phyloP scores from a whole-genome alignment of 2,888 invertebrate species.

The Lamproptera curius region DNA sequence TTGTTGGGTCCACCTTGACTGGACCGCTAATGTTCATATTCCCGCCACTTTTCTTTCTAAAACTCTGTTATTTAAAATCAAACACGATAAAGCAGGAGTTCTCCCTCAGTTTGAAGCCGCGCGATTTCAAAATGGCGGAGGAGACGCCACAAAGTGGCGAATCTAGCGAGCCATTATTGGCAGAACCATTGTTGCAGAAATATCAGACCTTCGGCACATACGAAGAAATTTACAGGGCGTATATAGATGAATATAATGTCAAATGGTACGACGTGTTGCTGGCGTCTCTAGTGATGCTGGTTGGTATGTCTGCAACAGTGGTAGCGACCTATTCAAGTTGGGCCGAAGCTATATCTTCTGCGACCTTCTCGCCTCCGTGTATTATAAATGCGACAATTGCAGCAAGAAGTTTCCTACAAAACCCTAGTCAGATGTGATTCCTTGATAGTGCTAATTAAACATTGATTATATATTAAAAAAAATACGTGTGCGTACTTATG shows the following conservation, averaged over 20 bases:
- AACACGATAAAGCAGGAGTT: slow-evolving; percentile 23
- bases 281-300: slow-evolving; percentile 76
- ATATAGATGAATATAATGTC: slow-evolving; percentile 42
- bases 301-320: slow-evolving; percentile 81
- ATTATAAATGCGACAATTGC: slow-evolving; percentile 80
- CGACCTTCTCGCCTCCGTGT: slow-evolving; percentile 85
- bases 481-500: too few species aligned
- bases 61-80: slow-evolving; percentile 76
- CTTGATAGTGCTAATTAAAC: too few species aligned
- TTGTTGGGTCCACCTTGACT: slow-evolving; percentile 90
- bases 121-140: not conserved
- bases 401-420: slow-evolving; percentile 51
- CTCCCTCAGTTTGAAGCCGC: slow-evolving; percentile 9
- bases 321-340: slow-evolving; percentile 85
- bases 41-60: slow-evolving; percentile 89
- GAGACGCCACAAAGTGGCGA: slow-evolving; percentile 26
- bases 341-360: slow-evolving; percentile 79
- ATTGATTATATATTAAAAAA: too few species aligned
- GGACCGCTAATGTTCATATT: slow-evolving; percentile 91
- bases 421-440: slow-evolving; percentile 4
- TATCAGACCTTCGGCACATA: slow-evolving; percentile 53
- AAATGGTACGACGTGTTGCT: slow-evolving; percentile 71
- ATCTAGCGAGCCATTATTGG: not conserved
- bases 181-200: slow-evolving; percentile 30
- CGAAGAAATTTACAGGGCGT: slow-evolving; percentile 31